phyloP scores from a whole-genome alignment of 2,888 invertebrate species.

The Cantharis rustica region DNA sequence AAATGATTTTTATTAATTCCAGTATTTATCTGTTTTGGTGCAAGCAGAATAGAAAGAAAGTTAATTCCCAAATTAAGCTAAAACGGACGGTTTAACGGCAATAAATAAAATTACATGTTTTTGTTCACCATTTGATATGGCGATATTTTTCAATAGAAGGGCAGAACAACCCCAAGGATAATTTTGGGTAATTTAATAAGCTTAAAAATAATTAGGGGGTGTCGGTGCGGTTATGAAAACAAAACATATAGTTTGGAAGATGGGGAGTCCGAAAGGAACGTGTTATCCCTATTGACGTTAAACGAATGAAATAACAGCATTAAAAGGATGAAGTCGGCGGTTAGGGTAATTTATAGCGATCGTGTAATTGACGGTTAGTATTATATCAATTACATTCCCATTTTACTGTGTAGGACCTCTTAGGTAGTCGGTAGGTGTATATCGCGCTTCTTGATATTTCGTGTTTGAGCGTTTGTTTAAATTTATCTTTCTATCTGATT shows the following conservation, averaged over 20 bases:
- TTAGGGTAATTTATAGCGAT: neutral
- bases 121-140: neutral
- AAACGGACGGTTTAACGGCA: neutral
- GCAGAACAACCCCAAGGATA: neutral
- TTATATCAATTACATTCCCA: neutral
- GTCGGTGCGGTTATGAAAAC: neutral
- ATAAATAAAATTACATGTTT: neutral
- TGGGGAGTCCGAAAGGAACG: neutral
- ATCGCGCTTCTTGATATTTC: constrained; percentile 9
- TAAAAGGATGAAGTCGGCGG: neutral
- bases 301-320: neutral
- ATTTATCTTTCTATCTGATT: constrained; percentile 23
- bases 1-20: no score
- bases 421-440: neutral
- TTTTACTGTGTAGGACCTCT: neutral
- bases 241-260: neutral
- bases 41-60: no score
- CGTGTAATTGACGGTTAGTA: neutral
- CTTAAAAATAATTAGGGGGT: neutral
- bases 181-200: neutral
- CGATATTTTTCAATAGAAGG: neutral
- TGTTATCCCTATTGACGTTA: neutral
- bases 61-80: neutral
- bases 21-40: no score
- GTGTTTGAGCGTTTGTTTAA: constrained; percentile 20